phyloP scores from a whole-genome alignment of 2,888 invertebrate genomes.

The Hipparchia semele region DNA sequence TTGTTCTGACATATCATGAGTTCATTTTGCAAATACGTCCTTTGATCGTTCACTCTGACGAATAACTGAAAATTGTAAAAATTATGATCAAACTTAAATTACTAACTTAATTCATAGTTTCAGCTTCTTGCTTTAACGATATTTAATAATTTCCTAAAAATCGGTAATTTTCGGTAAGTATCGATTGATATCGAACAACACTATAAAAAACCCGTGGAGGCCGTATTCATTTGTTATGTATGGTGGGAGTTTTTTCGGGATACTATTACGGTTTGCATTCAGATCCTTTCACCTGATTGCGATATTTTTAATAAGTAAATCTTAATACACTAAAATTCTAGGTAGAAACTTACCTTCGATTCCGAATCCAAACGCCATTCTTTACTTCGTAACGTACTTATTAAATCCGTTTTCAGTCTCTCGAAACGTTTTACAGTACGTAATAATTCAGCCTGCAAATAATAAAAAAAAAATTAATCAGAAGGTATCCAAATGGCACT shows the following conservation, averaged over 20 bases:
- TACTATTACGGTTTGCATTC: too few relatives aligned
- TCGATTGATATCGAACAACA: background rate
- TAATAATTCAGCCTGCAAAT: constrained; percentile 69
- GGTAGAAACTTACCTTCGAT: constrained; percentile 64
- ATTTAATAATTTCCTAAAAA: background rate
- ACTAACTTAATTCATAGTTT: too few relatives aligned
- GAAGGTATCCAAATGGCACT: too few relatives aligned
- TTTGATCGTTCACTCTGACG: constrained; percentile 76
- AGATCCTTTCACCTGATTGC: too few relatives aligned
- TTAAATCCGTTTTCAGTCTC: constrained; percentile 75
- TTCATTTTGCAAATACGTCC: constrained; percentile 77
- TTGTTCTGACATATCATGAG: constrained; percentile 77
- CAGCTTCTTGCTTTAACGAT: too few relatives aligned
- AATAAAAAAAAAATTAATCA: background rate
- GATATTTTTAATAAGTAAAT: background rate
- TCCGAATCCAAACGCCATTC: constrained; percentile 80
- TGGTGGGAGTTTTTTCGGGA: too few relatives aligned
- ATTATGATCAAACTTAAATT: too few relatives aligned
- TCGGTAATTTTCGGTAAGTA: background rate
- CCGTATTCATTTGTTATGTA: too few relatives aligned
- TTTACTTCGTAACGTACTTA: constrained; percentile 76
- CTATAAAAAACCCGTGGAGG: background rate
- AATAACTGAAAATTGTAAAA: constrained; percentile 55
- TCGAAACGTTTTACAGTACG: constrained; percentile 78
- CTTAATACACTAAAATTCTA: background rate